Conservation (phyloP, 2,888 invertebrate genomes). For the Notodonta dromedarius region DNA sequence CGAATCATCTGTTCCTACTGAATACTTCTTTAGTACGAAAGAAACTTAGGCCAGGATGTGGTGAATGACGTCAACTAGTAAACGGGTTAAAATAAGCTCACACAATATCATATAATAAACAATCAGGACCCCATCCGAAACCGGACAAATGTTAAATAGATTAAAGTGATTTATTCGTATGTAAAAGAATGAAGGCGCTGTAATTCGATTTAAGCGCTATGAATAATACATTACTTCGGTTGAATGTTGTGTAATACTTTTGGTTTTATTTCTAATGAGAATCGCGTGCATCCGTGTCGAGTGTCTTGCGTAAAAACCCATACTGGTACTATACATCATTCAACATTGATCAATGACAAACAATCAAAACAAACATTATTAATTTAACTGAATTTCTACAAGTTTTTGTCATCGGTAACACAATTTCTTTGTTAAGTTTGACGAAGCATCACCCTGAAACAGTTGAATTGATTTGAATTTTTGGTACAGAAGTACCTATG, state of each 20-base stretch:
- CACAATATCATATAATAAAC: too few species aligned
- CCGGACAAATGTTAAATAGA: neutral
- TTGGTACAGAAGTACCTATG: too few species aligned
- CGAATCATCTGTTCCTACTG: neutral
- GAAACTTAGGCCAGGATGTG: neutral
- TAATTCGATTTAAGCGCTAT: neutral
- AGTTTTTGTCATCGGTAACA: too few species aligned
- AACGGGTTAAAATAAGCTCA: neutral
- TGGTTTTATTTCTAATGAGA: neutral
- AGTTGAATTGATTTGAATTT: too few species aligned
- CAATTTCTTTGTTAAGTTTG: too few species aligned
- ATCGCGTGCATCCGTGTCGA: neutral
- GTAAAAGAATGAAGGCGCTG: neutral
- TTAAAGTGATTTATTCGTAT: neutral
- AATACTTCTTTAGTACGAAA: neutral
- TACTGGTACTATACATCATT: neutral
- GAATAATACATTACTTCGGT: neutral
- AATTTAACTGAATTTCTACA: too few species aligned
- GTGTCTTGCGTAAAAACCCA: neutral
- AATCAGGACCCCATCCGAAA: neutral
- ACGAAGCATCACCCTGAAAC: too few species aligned
- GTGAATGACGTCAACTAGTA: neutral
- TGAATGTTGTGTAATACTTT: neutral
- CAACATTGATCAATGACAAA: too few species aligned
- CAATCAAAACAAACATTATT: too few species aligned